These are phyloP conservation scores for Crepidodera aurea DNA, from an alignment of 2,888 invertebrate genomes.

Conservation along the genomic window DNA sequence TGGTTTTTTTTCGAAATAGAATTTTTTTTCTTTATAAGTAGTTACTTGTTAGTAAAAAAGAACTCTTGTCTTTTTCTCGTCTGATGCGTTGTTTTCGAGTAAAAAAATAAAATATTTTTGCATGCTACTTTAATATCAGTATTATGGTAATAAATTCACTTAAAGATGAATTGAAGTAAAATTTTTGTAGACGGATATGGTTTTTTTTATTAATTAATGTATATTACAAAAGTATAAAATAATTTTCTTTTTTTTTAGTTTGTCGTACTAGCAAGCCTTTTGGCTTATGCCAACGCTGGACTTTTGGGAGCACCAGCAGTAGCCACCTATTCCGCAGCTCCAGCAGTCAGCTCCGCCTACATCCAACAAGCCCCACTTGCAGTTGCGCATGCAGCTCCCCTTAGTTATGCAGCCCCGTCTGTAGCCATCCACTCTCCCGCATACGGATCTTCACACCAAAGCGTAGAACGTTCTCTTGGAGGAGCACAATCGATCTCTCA, in stretches of 20 bases:
- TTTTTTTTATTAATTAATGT: too few relatives aligned
- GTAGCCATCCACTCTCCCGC: constrained; percentile 52
- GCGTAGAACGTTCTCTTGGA: constrained; percentile 67
- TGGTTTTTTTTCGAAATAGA: too few relatives aligned
- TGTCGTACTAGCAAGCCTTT: constrained; percentile 66
- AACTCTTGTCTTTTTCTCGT: too few relatives aligned
- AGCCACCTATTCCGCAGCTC: constrained; percentile 47
- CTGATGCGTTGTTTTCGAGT: too few relatives aligned
- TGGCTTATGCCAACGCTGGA: constrained; percentile 70
- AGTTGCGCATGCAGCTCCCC: constrained; percentile 35
- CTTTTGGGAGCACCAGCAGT: constrained; percentile 55
- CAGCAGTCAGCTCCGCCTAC: constrained; percentile 44
- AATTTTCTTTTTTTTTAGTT: constrained; percentile 61
- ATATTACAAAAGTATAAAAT: too few relatives aligned
- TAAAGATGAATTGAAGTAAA: too few relatives aligned
- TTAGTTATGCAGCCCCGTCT: constrained; percentile 55
- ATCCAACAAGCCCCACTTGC: constrained; percentile 43
- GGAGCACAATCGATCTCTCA: constrained; percentile 65
- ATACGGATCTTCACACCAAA: constrained; percentile 65
- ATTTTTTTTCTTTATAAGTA: too few relatives aligned
- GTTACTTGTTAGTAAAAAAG: too few relatives aligned
- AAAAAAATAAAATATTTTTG: too few relatives aligned
- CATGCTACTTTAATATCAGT: too few relatives aligned
- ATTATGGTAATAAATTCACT: too few relatives aligned
- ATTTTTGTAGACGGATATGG: too few relatives aligned